Conservation (phyloP, 1,140 invertebrate species). For the Solenopsis fugax region DNA sequence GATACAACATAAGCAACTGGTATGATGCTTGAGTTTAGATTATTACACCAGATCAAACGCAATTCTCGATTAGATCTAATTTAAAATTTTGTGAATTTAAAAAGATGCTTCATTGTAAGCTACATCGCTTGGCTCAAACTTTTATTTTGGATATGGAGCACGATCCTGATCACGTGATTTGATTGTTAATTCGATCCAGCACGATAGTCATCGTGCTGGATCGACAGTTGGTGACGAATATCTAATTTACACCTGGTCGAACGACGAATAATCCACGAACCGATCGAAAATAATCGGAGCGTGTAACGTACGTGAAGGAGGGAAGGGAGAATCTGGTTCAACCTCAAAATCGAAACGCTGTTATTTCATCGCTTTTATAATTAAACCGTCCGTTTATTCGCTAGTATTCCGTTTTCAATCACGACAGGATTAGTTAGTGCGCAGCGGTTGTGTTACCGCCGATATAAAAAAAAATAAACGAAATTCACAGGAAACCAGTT, state of each 20-base stretch:
- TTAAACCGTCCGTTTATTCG: conserved; percentile 57
- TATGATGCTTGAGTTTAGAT: background rate
- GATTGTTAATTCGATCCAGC: conserved; percentile 41
- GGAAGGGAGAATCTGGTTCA: conserved; percentile 32
- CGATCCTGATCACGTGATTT: conserved; percentile 10
- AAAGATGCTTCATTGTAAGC: background rate
- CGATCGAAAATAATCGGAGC: conserved; percentile 54
- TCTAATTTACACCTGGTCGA: conserved; percentile 49
- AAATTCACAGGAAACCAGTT: background rate
- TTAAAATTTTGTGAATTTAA: background rate
- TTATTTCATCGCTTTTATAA: conserved; percentile 58
- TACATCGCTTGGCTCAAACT: background rate
- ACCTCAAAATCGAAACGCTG: conserved; percentile 50
- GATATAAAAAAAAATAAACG: conserved; percentile 17
- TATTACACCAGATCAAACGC: conserved; percentile 31
- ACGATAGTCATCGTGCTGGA: background rate
- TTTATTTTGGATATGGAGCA: conserved; percentile 33
- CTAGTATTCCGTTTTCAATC: conserved; percentile 35
- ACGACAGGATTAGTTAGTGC: conserved; percentile 38
- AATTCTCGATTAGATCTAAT: background rate
- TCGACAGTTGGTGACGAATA: conserved; percentile 45
- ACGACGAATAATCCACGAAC: conserved; percentile 52
- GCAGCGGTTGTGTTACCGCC: background rate
- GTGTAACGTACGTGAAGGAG: conserved; percentile 6
- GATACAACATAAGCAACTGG: background rate